Conservation (phyloP, 2,113 vertebrate species). For the Phyllostomus discolor region DNA sequence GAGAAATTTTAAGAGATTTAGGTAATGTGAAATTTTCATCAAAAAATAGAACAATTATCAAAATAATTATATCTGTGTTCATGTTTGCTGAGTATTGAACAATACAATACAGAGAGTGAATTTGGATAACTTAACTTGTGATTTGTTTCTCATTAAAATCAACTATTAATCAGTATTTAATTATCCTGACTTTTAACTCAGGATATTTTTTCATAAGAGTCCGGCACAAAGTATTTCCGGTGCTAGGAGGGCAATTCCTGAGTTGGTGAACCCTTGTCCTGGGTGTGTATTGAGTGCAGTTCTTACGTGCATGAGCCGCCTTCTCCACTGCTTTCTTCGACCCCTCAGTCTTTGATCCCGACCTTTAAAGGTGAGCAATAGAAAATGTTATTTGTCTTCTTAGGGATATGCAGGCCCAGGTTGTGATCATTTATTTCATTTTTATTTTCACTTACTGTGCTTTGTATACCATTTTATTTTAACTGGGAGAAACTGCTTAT, state of each 20-base stretch:
- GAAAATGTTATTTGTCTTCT: background rate
- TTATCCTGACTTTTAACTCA: background rate
- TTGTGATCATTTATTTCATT: background rate
- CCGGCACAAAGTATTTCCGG: background rate
- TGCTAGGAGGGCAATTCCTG: background rate
- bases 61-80: background rate
- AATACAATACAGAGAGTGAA: background rate
- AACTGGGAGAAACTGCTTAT: background rate
- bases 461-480: background rate
- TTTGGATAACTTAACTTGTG: background rate
- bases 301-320: background rate
- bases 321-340: background rate
- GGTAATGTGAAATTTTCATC: background rate
- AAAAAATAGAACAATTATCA: background rate
- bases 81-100: background rate
- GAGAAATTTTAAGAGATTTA: background rate
- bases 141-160: background rate
- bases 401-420: background rate
- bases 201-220: background rate
- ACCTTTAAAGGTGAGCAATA: background rate
- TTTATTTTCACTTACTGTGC: background rate
- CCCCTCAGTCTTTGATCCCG: background rate
- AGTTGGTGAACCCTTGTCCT: background rate
- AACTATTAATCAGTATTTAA: background rate
- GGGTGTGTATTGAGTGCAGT: no score